Conservation (phyloP, 2,113 vertebrate species). For the Coracopsis vasa region DNA sequence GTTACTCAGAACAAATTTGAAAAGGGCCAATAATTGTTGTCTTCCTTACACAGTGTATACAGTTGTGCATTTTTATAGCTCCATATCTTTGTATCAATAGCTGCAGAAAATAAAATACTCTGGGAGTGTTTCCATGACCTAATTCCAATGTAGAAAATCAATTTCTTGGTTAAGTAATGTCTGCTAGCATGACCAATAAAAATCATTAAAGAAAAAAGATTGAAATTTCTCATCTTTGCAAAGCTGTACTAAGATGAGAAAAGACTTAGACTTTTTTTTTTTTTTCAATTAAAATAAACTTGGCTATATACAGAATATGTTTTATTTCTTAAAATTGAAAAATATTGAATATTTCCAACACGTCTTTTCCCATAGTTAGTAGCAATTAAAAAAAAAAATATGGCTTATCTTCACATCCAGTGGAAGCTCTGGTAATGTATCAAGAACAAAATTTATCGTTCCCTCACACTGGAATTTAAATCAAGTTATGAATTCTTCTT, state of each 20-base stretch:
- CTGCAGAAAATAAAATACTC: not conserved
- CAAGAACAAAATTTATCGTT: not conserved
- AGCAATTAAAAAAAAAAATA: not conserved
- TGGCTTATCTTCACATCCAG: not conserved
- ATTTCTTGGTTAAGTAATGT: slow-evolving; percentile 24
- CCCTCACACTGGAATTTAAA: not conserved
- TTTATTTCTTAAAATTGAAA: not conserved
- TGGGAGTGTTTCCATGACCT: not conserved
- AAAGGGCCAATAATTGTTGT: not conserved
- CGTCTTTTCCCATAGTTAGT: not conserved
- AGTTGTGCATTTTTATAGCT: not conserved
- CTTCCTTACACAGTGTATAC: not conserved
- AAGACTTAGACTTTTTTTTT: not conserved
- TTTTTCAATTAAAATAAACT: not conserved
- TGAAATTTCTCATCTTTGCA: slow-evolving; percentile 11
- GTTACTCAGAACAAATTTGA: not conserved
- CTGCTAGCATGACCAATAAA: slow-evolving; percentile 1
- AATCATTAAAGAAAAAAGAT: slow-evolving; percentile 7
- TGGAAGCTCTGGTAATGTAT: not conserved
- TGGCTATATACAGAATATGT: not conserved
- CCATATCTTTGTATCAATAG: not conserved
- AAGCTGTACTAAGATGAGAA: not conserved
- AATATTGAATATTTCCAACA: not conserved
- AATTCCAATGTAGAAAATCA: slow-evolving; percentile 34
- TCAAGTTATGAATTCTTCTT: not conserved